A percentile compares a stretch with the other conserved stretches of the same genome.
phyloP scores from a whole-genome alignment of 2,113 vertebrate species.

The Chlorodrepanis virens region DNA sequence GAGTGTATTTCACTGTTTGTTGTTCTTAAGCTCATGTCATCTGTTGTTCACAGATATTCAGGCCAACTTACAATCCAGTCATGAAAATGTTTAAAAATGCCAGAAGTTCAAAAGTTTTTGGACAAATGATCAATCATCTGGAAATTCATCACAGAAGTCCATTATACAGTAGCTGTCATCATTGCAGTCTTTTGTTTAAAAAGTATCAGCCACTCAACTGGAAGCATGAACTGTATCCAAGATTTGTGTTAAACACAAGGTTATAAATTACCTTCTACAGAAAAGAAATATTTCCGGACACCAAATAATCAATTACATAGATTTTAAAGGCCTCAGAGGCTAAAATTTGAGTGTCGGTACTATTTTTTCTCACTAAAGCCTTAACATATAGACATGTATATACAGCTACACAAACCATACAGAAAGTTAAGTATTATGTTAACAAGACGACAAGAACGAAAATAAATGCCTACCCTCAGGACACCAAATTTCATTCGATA shows the following conservation, averaged over 20 bases:
- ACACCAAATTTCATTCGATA: background rate
- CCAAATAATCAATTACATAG: background rate
- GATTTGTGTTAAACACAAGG: background rate
- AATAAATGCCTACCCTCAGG: background rate
- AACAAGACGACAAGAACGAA: background rate
- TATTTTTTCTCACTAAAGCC: background rate
- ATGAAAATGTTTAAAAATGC: constrained; percentile 15
- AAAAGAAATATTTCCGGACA: constrained; percentile 19
- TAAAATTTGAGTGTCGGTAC: background rate
- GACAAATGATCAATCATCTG: background rate
- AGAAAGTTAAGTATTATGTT: background rate
- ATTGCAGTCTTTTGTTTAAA: constrained; percentile 37
- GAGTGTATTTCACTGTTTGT: background rate
- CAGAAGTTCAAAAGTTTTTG: constrained; percentile 23
- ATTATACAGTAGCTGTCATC: constrained; percentile 28
- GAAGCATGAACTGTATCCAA: constrained; percentile 26
- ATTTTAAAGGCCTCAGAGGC: background rate
- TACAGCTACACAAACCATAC: background rate
- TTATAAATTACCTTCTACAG: constrained; percentile 23
- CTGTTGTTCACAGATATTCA: background rate
- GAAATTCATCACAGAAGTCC: constrained; percentile 15
- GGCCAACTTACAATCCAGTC: background rate
- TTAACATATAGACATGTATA: background rate
- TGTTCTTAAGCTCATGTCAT: background rate
- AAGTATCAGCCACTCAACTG: constrained; percentile 5